Evolutionary conservation across 2,797 vertebrate species (phyloP).

Genomic region (Platyrinchus mystaceus): DNA sequence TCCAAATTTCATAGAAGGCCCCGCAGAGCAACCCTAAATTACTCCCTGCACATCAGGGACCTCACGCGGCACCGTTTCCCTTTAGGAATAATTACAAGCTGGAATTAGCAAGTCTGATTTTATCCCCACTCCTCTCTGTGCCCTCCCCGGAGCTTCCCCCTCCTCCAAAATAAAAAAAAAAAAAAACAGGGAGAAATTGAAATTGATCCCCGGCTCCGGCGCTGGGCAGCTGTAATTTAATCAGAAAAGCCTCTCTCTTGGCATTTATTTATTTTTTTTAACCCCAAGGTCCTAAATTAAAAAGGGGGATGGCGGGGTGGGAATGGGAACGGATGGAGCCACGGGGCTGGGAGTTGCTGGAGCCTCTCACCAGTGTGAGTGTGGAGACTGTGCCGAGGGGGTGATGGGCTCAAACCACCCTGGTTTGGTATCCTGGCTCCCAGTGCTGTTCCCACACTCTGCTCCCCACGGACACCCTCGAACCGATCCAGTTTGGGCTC

Average conservation of each 20-base stretch:
- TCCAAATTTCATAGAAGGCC: constrained; percentile 1
- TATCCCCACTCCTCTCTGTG: not conserved
- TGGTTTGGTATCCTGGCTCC: no score
- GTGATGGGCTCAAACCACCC: fast-evolving
- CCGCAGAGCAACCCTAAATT: not conserved
- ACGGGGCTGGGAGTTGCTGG: not conserved
- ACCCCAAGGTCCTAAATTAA: not conserved
- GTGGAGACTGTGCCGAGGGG: not conserved
- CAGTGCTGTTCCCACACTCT: not conserved
- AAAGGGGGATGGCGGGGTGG: not conserved
- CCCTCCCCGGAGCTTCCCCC: fast-evolving
- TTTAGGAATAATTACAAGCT: not conserved
- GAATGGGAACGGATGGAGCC: fast-evolving
- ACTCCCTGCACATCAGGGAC: constrained; percentile 3
- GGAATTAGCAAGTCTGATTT: constrained; percentile 61
- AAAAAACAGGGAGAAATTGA: constrained; percentile 25
- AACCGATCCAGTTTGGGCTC: not conserved
- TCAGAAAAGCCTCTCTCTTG: constrained; percentile 13
- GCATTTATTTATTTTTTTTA: not conserved
- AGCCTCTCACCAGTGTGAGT: not conserved
- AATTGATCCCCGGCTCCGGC: constrained; percentile 39
- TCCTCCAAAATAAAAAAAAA: not conserved
- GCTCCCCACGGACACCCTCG: fast-evolving
- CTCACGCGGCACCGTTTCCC: not conserved
- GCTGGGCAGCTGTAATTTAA: constrained; percentile 32